These are phyloP conservation scores for Spondyliosoma cantharus DNA, from an alignment of 2,797 vertebrate genomes.

Conservation along the genomic window DNA sequence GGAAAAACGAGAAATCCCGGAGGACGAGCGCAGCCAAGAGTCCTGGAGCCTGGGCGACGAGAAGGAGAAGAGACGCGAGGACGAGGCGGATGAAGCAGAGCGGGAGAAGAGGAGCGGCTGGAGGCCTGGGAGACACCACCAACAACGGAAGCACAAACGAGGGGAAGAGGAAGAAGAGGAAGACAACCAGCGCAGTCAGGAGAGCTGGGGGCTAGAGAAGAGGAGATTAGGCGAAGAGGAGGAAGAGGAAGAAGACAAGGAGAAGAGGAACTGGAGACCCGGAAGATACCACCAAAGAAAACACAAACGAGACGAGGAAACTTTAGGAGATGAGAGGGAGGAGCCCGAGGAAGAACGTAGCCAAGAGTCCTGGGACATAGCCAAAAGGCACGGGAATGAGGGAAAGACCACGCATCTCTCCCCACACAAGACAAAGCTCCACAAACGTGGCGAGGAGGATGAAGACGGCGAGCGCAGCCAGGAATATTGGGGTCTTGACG, in stretches of 20 bases:
- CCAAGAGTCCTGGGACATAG: conserved; percentile 77
- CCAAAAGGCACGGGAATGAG: conserved; percentile 54
- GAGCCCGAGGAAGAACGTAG: conserved; percentile 76
- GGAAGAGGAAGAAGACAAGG: conserved; percentile 67
- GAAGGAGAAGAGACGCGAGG: conserved; percentile 66
- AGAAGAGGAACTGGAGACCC: conserved; percentile 77
- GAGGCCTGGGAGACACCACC: conserved; percentile 70
- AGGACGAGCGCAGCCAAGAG: conserved; percentile 81
- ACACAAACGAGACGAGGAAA: conserved; percentile 75
- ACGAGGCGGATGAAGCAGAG: conserved; percentile 44
- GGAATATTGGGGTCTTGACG: conserved; percentile 64
- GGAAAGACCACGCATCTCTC: conserved; percentile 78
- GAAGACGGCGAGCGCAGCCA: conserved; percentile 55
- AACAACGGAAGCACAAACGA: conserved; percentile 71
- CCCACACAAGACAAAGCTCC: conserved; percentile 75
- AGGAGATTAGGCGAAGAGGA: conserved; percentile 50
- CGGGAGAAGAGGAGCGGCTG: conserved; percentile 69
- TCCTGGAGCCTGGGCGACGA: conserved; percentile 78
- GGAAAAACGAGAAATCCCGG: conserved; percentile 71
- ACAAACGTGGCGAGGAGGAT: conserved; percentile 69
- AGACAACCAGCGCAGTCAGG: conserved; percentile 72
- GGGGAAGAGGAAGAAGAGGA: conserved; percentile 73
- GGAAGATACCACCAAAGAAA: conserved; percentile 77
- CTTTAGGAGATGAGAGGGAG: conserved; percentile 68
- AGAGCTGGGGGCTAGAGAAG: conserved; percentile 68